Percentiles rank a stretch among this genome's conserved stretches.
phyloP scores from a whole-genome alignment of 2,888 invertebrate species.

The Chouioia cunea region DNA sequence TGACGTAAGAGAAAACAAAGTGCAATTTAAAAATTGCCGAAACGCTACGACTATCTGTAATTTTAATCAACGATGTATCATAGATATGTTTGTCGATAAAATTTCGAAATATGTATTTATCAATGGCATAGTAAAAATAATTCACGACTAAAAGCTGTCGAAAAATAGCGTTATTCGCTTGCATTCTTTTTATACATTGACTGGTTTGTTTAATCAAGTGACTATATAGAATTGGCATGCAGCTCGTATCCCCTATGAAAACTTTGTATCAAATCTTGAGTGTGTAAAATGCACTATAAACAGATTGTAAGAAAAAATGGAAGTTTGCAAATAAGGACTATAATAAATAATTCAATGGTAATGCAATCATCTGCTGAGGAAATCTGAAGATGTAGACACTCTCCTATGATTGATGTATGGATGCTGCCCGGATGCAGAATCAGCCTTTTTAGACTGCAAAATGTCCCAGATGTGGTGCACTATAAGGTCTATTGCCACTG shows the following conservation, averaged over 20 bases:
- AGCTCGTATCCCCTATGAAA: constrained; percentile 11
- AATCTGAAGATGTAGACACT: constrained; percentile 66
- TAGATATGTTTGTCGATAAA: too few relatives aligned
- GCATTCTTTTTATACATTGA: constrained; percentile 18
- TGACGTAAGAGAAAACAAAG: too few relatives aligned
- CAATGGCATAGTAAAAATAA: background rate
- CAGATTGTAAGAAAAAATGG: constrained; percentile 27
- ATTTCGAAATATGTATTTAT: too few relatives aligned
- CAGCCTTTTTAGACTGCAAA: constrained; percentile 76
- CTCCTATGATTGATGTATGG: constrained; percentile 67
- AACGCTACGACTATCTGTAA: too few relatives aligned
- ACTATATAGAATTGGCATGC: constrained; percentile 29
- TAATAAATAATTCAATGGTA: constrained; percentile 28
- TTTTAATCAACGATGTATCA: too few relatives aligned
- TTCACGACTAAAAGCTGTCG: constrained; percentile 19
- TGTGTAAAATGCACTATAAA: constrained; percentile 28
- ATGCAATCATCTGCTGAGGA: constrained; percentile 64
- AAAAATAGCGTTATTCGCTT: constrained; percentile 34
- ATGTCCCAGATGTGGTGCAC: constrained; percentile 99
- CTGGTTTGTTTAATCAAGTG: constrained; percentile 16
- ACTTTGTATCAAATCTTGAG: constrained; percentile 29
- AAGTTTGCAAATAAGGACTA: constrained; percentile 8
- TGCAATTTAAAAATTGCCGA: too few relatives aligned
- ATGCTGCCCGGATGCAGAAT: constrained; percentile 70
- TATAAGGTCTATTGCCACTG: constrained; percentile 99